Base-by-base conservation (phyloP, 2,113 vertebrate species). In the Leuciscus idus region DNA sequence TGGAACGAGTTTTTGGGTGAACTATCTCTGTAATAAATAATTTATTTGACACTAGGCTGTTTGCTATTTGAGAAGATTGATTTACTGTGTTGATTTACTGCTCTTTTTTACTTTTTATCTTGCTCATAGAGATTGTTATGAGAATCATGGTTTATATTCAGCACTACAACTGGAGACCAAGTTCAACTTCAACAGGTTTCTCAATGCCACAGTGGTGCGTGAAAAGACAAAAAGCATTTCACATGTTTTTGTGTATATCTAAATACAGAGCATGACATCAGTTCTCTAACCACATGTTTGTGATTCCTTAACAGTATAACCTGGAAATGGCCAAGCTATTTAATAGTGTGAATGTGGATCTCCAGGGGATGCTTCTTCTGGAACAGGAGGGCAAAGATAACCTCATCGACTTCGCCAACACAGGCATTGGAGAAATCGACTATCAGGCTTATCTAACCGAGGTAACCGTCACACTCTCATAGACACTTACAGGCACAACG, bases 81-180 rank as follows among this genome's bases (percentile, higher is more conserved):
- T 19, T 19, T 55, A 28, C 5, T 5, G n/a, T 55, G 43, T 76
- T 70, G 12, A 43, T 36, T 76, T 33, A 46, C 28, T 48, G 36
- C 10, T 28, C 52, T 78, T 59, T 66, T 48, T 33, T 33, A 3
- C 15, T 48, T 17, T 81, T 7, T 72, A 2, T 59, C 17, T 23
- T 57, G 26, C 75, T 84, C 57, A 74, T 12, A 99, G 98, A 62
- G 96, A 97, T 6, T 99, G 98, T 93, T 95, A 96, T 86, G 95
- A 97, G 59, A 97, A 97, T 89, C 96, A 94, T 87, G 97, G 98
- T 30, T 91, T 98, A 88, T 99, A 98, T 88, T 92, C 96, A 10
- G 95, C 97, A 4, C 95, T 99, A 85, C 96, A 97, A 84, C 93
- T 99, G 50, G 96, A 99, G 84, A 92, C 96, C 43, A 88, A 94